Percentiles rank a stretch among this genome's conserved stretches.
These are phyloP conservation scores for Megaceryle alcyon DNA, from an alignment of 2,797 vertebrate species.

Conservation along the genomic window DNA sequence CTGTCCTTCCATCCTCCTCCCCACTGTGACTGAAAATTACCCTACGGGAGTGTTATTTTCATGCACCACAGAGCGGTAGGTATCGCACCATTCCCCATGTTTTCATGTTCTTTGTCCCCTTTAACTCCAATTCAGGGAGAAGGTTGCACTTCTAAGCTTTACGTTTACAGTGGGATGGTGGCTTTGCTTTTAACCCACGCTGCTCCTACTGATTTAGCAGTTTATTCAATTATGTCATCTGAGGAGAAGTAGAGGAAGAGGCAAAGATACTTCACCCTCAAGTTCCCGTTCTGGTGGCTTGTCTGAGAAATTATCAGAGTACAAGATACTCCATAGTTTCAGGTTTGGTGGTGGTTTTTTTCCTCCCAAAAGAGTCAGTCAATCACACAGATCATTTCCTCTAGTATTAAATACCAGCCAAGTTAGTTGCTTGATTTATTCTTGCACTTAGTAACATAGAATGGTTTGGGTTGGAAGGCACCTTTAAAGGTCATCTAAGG, in stretches of 20 bases:
- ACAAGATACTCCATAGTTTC: background rate
- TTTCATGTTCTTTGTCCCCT: background rate
- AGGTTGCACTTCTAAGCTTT: background rate
- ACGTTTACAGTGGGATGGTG: fast-evolving
- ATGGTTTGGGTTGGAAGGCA: too few relatives aligned
- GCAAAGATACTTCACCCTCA: background rate
- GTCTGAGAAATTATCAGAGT: background rate
- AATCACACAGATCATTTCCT: background rate
- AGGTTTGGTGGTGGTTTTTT: background rate
- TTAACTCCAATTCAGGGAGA: background rate
- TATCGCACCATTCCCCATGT: background rate
- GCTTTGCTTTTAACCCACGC: background rate
- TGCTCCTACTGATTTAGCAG: background rate
- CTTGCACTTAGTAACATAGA: background rate
- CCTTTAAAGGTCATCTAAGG: too few relatives aligned
- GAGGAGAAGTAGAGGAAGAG: background rate
- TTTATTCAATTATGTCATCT: background rate
- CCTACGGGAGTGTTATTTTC: background rate
- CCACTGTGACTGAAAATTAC: background rate
- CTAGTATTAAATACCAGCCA: background rate
- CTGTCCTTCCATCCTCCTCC: background rate
- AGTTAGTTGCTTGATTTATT: background rate
- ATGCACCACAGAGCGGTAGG: background rate
- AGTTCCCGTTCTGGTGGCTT: background rate
- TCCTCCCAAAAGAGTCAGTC: background rate